Conservation (phyloP, 2,797 vertebrate genomes). For the Carduelis carduelis region DNA sequence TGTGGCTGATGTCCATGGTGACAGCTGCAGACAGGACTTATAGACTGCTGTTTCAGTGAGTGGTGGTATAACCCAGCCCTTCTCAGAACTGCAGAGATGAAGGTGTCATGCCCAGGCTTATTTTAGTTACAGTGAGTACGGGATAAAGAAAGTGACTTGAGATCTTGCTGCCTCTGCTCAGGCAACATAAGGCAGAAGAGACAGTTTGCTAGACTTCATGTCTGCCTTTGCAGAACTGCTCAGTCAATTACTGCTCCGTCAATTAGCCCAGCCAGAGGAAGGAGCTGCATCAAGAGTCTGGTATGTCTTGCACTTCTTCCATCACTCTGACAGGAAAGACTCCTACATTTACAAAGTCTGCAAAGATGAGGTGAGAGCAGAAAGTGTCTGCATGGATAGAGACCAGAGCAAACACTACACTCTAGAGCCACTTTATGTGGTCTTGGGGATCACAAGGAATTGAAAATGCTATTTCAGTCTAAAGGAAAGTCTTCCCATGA, state of each 20-base stretch:
- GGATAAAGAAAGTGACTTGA: background rate
- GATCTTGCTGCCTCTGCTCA: background rate
- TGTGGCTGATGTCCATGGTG: background rate
- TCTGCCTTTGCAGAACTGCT: slow-evolving; percentile 26
- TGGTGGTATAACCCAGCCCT: background rate
- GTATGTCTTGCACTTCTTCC: slow-evolving; percentile 44
- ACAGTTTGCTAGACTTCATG: slow-evolving; percentile 27
- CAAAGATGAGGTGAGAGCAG: slow-evolving; percentile 21
- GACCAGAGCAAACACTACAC: background rate
- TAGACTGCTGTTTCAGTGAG: fast-evolving
- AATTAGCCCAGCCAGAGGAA: slow-evolving; percentile 35
- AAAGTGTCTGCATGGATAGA: background rate
- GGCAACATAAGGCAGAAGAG: slow-evolving; percentile 26
- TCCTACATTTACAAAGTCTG: background rate
- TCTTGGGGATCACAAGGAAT: background rate
- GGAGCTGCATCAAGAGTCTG: background rate
- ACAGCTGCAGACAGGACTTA: background rate
- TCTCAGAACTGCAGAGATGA: background rate
- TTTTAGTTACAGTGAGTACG: background rate
- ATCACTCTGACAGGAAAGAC: background rate
- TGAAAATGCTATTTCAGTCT: background rate
- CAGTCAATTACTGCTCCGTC: slow-evolving; percentile 4
- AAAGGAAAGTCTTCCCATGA: background rate
- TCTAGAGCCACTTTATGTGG: background rate
- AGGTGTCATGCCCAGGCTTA: background rate